Percentiles rank a stretch among this genome's conserved stretches.
Conservation (phyloP, 2,797 vertebrate species). For the Cossypha heuglini region DNA sequence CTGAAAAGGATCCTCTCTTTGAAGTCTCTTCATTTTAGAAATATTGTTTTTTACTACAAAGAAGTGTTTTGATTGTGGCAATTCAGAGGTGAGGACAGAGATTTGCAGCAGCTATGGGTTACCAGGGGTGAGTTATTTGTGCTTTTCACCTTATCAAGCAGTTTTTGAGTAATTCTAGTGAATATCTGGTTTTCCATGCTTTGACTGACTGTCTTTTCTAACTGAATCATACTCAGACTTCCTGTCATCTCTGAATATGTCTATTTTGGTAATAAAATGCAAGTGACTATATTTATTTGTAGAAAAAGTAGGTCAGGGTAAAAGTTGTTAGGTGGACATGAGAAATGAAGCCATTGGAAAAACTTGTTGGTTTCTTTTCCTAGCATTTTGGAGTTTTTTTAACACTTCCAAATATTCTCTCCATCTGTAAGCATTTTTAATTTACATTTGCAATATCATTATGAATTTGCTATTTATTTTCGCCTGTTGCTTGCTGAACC, state of each 20-base stretch:
- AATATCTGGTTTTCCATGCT: background rate
- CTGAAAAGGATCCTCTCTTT: background rate
- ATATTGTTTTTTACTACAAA: background rate
- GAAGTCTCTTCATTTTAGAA: background rate
- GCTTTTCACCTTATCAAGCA: background rate
- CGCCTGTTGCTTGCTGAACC: background rate
- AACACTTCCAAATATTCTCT: background rate
- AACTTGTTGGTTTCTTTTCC: background rate
- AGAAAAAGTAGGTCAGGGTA: constrained; percentile 10
- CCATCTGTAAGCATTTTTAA: background rate
- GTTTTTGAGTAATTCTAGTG: background rate
- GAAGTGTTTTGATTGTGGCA: background rate
- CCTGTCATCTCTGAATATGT: constrained; percentile 2
- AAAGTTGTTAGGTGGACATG: background rate
- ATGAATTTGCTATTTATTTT: background rate
- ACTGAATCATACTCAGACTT: constrained; percentile 6
- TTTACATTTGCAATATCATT: background rate
- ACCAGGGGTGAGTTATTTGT: background rate
- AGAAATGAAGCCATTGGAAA: background rate
- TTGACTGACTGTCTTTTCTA: constrained; percentile 20
- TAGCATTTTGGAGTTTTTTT: background rate
- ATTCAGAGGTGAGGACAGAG: background rate
- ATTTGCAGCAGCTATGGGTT: background rate
- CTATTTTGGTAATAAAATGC: constrained; percentile 13
- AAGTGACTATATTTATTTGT: constrained; percentile 29